These are phyloP conservation scores for Potorous gilbertii DNA, from an alignment of 2,797 vertebrate genomes.

Conservation along the genomic window DNA sequence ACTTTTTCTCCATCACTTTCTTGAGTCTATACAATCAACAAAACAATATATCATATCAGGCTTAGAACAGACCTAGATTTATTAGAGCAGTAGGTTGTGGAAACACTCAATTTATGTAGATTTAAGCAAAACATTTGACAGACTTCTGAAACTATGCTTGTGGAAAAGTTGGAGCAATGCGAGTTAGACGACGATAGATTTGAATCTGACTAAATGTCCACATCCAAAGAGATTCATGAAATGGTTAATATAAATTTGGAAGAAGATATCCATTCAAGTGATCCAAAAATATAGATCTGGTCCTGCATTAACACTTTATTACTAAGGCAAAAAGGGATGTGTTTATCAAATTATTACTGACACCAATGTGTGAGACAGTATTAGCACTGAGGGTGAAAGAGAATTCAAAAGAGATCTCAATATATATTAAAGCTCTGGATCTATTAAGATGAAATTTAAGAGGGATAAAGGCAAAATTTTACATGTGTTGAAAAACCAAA, in stretches of 20 bases:
- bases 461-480: neutral
- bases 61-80: neutral
- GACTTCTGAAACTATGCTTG: neutral
- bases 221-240: neutral
- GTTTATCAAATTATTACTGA: neutral
- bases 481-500: neutral
- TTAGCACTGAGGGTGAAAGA: neutral
- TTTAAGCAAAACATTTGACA: neutral
- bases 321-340: neutral
- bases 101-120: neutral
- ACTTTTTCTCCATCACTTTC: neutral
- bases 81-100: neutral
- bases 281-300: neutral
- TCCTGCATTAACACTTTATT: neutral
- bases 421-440: neutral
- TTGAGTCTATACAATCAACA: neutral
- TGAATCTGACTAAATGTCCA: neutral
- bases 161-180: neutral
- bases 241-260: neutral
- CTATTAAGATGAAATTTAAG: neutral
- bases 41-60: neutral
- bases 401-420: neutral
- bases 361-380: neutral
- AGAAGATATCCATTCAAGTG: neutral
- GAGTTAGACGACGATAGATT: neutral